A percentile compares a stretch with the other conserved stretches of the same genome.
Conservation (phyloP, 2,113 vertebrate genomes). For the Thinocorus orbignyianus region DNA sequence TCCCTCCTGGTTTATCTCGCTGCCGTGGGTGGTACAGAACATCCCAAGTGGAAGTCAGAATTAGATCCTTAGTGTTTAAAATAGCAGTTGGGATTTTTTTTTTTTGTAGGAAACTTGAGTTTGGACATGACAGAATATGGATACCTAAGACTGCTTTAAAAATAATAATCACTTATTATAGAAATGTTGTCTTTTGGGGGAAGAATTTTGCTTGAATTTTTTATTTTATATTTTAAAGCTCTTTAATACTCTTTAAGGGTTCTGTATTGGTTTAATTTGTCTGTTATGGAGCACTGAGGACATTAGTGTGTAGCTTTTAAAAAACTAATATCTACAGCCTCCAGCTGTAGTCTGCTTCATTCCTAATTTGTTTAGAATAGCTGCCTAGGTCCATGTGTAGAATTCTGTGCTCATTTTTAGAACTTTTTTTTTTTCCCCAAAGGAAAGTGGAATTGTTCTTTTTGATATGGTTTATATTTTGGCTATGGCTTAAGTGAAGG, state of each 20-base stretch:
- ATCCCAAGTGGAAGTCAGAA: background rate
- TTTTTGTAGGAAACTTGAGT: background rate
- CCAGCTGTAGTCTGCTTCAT: background rate
- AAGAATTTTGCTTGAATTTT: background rate
- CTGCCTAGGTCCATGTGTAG: accelerated
- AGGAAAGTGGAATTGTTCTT: background rate
- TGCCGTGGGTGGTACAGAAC: background rate
- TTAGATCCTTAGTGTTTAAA: background rate
- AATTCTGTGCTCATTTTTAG: background rate
- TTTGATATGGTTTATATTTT: background rate
- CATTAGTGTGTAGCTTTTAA: background rate
- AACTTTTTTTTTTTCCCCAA: background rate
- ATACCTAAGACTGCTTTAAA: background rate
- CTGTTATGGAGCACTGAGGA: background rate
- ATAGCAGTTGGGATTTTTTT: background rate
- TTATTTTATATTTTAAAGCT: background rate
- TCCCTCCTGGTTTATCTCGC: background rate
- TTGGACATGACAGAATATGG: background rate
- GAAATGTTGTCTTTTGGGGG: background rate
- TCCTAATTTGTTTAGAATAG: background rate
- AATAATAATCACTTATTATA: background rate
- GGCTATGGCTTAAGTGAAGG: background rate
- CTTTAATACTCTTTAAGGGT: background rate
- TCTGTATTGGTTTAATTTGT: background rate
- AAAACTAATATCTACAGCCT: background rate